Evolutionary conservation across 2,888 invertebrate species (phyloP).

Genomic region (Coleophora flavipennella): DNA sequence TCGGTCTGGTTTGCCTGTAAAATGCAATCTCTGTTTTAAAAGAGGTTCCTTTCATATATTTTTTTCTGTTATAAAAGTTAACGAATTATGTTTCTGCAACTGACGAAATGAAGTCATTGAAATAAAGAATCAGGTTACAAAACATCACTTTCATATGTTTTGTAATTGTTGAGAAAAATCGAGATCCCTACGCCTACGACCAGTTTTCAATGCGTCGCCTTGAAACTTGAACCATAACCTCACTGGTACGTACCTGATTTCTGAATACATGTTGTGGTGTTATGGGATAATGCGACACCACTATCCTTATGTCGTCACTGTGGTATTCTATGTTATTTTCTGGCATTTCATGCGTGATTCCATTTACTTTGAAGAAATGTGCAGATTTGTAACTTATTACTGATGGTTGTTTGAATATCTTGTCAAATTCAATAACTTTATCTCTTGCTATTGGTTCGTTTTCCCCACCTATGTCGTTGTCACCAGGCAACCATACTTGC

Average conservation of each 20-base stretch:
- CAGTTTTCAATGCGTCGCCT: no score
- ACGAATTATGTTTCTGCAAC: no score
- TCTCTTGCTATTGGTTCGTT: slow-evolving; percentile 77
- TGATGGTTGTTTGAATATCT: slow-evolving; percentile 80
- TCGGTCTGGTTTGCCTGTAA: no score
- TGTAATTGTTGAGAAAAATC: no score
- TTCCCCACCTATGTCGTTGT: slow-evolving; percentile 98
- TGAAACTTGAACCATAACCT: background rate
- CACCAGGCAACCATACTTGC: slow-evolving; percentile 93
- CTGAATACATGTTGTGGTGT: slow-evolving; percentile 40
- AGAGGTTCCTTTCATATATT: no score
- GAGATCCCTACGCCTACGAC: no score
- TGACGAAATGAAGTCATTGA: no score
- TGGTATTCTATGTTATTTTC: slow-evolving; percentile 44
- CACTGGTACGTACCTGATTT: slow-evolving; percentile 50
- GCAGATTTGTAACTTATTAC: slow-evolving; percentile 74
- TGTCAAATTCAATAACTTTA: slow-evolving; percentile 82
- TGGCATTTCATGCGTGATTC: slow-evolving; percentile 77
- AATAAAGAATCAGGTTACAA: no score
- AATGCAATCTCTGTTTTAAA: no score
- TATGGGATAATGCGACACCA: slow-evolving; percentile 83
- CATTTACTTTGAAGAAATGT: slow-evolving; percentile 83
- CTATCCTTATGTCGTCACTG: slow-evolving; percentile 72
- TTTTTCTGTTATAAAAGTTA: no score
- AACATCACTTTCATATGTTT: no score